A percentile compares a stretch with the other conserved stretches of the same genome.
phyloP scores from a whole-genome alignment of 2,888 invertebrate genomes.

The Herminia tarsipennalis region DNA sequence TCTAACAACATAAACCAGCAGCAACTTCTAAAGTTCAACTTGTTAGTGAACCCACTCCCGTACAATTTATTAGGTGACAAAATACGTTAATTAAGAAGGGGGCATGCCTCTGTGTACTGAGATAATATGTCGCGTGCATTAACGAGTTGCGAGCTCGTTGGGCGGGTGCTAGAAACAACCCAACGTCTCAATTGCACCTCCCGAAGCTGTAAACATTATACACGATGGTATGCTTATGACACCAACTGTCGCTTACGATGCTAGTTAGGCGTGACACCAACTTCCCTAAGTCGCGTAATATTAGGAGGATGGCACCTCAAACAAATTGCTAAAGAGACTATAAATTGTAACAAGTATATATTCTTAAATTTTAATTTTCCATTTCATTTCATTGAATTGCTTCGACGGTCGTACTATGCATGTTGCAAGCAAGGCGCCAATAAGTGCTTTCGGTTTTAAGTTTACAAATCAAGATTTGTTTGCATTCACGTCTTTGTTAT shows the following conservation, averaged over 20 bases:
- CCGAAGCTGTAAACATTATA: slow-evolving; percentile 56
- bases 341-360: no score
- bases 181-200: slow-evolving; percentile 59
- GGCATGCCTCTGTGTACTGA: slow-evolving; percentile 32
- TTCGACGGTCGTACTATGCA: no score
- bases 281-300: slow-evolving; percentile 11
- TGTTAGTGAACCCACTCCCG: slow-evolving; percentile 4
- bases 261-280: slow-evolving; percentile 26
- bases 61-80: slow-evolving; percentile 38
- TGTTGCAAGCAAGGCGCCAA: no score
- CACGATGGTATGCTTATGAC: slow-evolving; percentile 49
- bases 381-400: no score
- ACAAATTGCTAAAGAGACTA: no score
- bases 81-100: slow-evolving; percentile 49
- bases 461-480: no score
- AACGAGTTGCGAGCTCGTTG: slow-evolving; percentile 54
- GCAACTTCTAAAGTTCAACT: neutral
- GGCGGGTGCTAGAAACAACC: slow-evolving; percentile 50
- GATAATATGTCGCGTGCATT: slow-evolving; percentile 58
- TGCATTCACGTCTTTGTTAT: no score
- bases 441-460: no score
- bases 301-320: neutral
- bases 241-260: slow-evolving; percentile 42
- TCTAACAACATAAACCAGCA: no score
- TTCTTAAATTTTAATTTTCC: no score